Evolutionary conservation across 2,113 vertebrate genomes (phyloP), one percentile per base, ranked within the genome.

Genomic region (Oncorhynchus keta): DNA sequence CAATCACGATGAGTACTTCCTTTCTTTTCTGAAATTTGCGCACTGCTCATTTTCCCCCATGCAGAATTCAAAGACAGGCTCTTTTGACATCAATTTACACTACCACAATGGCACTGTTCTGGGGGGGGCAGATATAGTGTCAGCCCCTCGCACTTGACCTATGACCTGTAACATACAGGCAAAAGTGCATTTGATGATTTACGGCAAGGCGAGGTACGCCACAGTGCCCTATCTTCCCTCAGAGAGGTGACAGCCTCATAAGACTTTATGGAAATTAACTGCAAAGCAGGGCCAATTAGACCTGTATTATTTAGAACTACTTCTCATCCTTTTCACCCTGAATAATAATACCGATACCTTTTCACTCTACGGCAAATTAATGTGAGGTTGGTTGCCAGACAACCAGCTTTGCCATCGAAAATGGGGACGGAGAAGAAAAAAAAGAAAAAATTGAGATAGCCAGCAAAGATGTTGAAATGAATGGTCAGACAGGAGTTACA

Each of bases 221-320:
- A 80, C 78, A 73, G 85, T 86, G 79, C 84, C 88, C 85, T 79
- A 84, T 89, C 88, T 88, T 88, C 88, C 81, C 77, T 79, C 80
- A 87, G 79, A 65, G 87, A 92, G 87, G 86, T 92, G 89, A 91
- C 91, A 91, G 84, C 91, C 86, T 89, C 83, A 70, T 70, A 71
- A 86, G 89, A 84, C 84, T 92, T 93, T 92, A 93, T 93, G 91
- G 90, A 93, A 94, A 94, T 94, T 83, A 92, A 92, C 89, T 85
- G 85, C 85, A 92, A 92, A 94, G 93, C 88, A 91, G 51, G 77
- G 88, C 92, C 92, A 94, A 93, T 93, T 94, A 94, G 91, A 91
- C 87, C 39, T 85, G 90, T 72, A 82, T 93, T 93, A 92, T 92
- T 94, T 93, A 92, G 89, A 91, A 84, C 69, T 82, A 87, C 87